Conservation (phyloP, 2,797 vertebrate species). For the Tinamus major region DNA sequence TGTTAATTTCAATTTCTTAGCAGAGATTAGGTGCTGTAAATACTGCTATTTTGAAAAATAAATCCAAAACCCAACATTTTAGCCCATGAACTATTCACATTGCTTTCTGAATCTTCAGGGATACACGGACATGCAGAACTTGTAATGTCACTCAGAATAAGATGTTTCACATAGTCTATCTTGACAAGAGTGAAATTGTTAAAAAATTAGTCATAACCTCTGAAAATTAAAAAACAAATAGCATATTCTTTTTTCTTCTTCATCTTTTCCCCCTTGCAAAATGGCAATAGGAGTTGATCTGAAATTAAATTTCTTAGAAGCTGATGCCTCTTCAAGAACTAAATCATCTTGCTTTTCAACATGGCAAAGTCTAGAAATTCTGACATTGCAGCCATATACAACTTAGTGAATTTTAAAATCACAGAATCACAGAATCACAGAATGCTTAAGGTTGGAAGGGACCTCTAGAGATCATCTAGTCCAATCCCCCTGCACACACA, state of each 20-base stretch:
- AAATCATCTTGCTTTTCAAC: conserved; percentile 4
- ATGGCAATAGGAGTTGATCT: not conserved
- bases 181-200: conserved; percentile 24
- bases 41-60: conserved; percentile 4
- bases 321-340: not conserved
- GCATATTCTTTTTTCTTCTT: not conserved
- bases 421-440: too few species aligned
- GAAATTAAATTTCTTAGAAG: not conserved
- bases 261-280: not conserved
- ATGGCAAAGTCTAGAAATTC: not conserved
- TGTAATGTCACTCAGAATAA: not conserved
- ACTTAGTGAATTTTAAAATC: not conserved
- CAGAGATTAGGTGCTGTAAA: not conserved
- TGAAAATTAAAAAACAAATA: conserved; percentile 1
- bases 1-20: not conserved
- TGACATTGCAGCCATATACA: not conserved
- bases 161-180: not conserved
- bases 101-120: conserved; percentile 17
- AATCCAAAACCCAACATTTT: not conserved
- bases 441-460: too few species aligned
- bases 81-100: not conserved
- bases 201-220: conserved; percentile 13
- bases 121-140: not conserved
- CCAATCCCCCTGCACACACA: too few species aligned
- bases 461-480: too few species aligned